Conservation (phyloP, 2,888 invertebrate species). For the Drosophila nigritarsus region DNA sequence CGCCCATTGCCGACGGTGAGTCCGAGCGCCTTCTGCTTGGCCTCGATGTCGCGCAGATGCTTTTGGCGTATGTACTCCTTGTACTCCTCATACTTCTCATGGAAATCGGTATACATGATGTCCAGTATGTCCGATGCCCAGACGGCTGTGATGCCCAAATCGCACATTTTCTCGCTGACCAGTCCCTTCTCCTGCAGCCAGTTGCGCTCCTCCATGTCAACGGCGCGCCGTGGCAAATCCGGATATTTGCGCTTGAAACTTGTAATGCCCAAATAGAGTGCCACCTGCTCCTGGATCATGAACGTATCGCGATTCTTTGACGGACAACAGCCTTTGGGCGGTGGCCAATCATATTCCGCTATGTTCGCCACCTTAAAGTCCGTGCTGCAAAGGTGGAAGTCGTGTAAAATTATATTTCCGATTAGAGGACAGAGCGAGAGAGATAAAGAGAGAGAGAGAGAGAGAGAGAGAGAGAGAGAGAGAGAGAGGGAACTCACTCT, state of each 20-base stretch:
- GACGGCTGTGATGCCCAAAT: conserved; percentile 96
- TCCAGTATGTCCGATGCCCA: conserved; percentile 97
- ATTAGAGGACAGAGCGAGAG: background rate
- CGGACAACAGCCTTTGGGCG: conserved; percentile 86
- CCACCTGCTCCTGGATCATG: conserved; percentile 98
- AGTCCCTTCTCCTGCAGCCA: conserved; percentile 93
- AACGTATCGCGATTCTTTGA: conserved; percentile 89
- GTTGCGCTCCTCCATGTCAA: conserved; percentile 96
- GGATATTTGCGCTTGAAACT: conserved; percentile 98
- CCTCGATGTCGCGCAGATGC: conserved; percentile 89
- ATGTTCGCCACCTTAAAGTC: conserved; percentile 93
- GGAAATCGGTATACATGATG: conserved; percentile 97
- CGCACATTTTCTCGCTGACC: conserved; percentile 96
- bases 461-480: background rate
- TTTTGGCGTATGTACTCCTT: conserved; percentile 87
- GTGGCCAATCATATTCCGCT: conserved; percentile 97
- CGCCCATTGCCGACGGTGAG: conserved; percentile 81
- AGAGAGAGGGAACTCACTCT: conserved; percentile 81
- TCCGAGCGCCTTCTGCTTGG: conserved; percentile 88
- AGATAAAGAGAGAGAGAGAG: background rate
- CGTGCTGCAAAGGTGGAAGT: conserved; percentile 78
- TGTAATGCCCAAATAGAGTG: conserved; percentile 96
- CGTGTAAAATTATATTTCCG: background rate
- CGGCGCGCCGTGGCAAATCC: conserved; percentile 92
- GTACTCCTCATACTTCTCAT: conserved; percentile 96